Base-by-base conservation (phyloP, 2,113 vertebrate species). In the Chrysochloris asiatica region DNA sequence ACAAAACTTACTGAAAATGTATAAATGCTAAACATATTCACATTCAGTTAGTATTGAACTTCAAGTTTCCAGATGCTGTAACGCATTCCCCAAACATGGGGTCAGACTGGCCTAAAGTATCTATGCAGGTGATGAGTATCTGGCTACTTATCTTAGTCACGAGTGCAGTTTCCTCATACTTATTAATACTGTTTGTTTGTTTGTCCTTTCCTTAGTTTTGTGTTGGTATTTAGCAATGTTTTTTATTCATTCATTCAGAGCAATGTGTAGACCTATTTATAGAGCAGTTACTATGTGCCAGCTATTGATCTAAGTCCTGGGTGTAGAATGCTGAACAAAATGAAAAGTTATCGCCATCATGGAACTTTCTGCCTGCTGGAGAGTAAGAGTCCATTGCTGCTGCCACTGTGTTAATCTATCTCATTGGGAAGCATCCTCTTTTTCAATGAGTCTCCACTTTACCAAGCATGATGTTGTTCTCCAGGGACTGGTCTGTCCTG, bases 241-340 rank as follows among this genome's bases (percentile, higher is more conserved):
- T 86, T 92, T 83, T 24, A 82, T n/a, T 67, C 41, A 67, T 38
- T 69, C 67, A 69, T 24, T 22, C 67, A 38, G 33, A 65, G 63
- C 63, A 65, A 65, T 65, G 33, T 69, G 4, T 22, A 54, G 13
- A 43, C 77, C 84, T 65, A 93, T 80, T 75, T 95, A 80, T 65
- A 89, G 22, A 90, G 28, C 47, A 79, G 33, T 90, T 92, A 71
- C 71, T 79, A 45, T 28, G 2, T 83, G 48, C 43, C 65, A 95
- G 76, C 59, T 83, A n/a, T 56, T 77, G n/a, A 69, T 30, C 26
- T 83, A 76, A 93, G 45, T 24, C 47, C 47, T 47, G 48, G n/a
- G 14, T 43, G 48, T 52, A 90, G 16, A 93, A 28, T 38, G 16
- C 21, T 14, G 8, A 89, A 54, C 21, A 83, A 88, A 86, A 61